Evolutionary conservation across 2,888 invertebrate genomes (phyloP), one percentile per base, ranked within the genome.

Genomic region (Drosophila buzzatii): DNA sequence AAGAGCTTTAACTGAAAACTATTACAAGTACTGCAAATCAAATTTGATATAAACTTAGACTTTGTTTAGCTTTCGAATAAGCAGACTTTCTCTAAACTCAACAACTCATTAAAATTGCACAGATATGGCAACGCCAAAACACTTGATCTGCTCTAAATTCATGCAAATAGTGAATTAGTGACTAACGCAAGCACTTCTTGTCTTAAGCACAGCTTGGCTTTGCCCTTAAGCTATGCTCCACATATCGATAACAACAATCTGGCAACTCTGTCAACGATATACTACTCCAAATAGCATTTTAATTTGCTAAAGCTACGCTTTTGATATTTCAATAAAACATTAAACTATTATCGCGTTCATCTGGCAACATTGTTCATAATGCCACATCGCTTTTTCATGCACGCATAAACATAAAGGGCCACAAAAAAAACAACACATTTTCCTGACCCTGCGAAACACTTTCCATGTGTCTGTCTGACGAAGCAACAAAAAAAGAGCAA

Each of bases 371-470:
- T 76, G 70, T 20, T 23, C 76, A 39, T 64, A 70, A 69, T 70
- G 47, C 2, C 37, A 7, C 37, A 10, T 3, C 3, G 44, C 3
- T 49, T 47, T 64, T 18, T 55, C 71, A 68, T 45, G 69, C 57
- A 57, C 89, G 89, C 89, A 84, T 89, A 81, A 84, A 89, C 82
- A 68, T 65, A 18, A 49, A 60, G 23, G 60, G 35, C 49, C 60
- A n/a, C 3, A 27, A 47, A 47, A 27, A 59, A 37, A 39, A 16
- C 6, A 14, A 31, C 57, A 31, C 57, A 71, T 72, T 81, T 70
- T 66, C 69, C 81, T 75, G 82, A 85, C 87, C 76, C 85, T 77
- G 71, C 73, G 76, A 82, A 87, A 72, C 85, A 82, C 69, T 81
- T 79, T 85, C 70, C 70, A 70, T 74, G 67, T 79, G 72, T 80